phyloP scores from a whole-genome alignment of 2,888 invertebrate genomes.

The Terebella lapidaria region DNA sequence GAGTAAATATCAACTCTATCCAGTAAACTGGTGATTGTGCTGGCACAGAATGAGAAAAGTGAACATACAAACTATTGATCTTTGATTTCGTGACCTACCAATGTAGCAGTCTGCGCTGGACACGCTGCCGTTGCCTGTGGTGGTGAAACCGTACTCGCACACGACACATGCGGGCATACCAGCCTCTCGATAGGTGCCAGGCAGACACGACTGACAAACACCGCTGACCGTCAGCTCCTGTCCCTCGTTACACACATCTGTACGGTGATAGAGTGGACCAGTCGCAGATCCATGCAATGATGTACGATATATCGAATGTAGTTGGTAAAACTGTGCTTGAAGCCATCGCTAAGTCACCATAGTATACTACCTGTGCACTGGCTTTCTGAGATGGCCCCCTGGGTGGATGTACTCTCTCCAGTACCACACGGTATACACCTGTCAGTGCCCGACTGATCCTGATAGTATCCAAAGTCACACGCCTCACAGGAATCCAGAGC shows the following conservation, averaged over 20 bases:
- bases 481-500: conserved; percentile 20
- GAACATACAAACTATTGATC: too few relatives aligned
- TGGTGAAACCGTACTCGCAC: conserved; percentile 90
- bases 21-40: too few relatives aligned
- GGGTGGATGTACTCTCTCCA: conserved; percentile 26
- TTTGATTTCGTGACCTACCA: conserved; percentile 28
- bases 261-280: too few relatives aligned
- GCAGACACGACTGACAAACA: conserved; percentile 78
- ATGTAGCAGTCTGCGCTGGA: conserved; percentile 52
- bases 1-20: too few relatives aligned
- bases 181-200: conserved; percentile 89
- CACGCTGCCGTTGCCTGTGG: conserved; percentile 72
- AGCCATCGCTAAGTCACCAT: too few relatives aligned
- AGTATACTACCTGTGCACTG: conserved; percentile 18
- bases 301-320: too few relatives aligned
- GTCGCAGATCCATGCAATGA: too few relatives aligned
- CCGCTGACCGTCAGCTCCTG: conserved; percentile 49
- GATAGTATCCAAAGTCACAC: conserved; percentile 32
- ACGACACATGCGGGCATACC: conserved; percentile 84
- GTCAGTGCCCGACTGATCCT: conserved; percentile 25
- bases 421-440: conserved; percentile 30
- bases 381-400: conserved; percentile 17
- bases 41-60: too few relatives aligned
- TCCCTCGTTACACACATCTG: conserved; percentile 34
- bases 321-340: too few relatives aligned